These are phyloP conservation scores for Drosophila neotestacea DNA, from an alignment of 2,888 invertebrate species.

Conservation along the genomic window DNA sequence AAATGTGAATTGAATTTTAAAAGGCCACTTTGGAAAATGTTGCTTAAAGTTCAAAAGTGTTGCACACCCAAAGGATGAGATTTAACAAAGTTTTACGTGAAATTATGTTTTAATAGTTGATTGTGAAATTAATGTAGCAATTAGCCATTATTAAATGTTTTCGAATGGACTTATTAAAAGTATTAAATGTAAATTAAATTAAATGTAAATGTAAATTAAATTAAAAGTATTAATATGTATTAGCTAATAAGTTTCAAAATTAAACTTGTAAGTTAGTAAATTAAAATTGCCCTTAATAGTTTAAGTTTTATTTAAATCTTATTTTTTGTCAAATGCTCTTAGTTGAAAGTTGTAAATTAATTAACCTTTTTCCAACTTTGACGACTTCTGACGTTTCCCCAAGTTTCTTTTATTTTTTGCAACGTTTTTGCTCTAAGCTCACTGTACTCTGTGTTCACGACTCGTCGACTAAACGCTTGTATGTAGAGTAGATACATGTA, in stretches of 20 bases:
- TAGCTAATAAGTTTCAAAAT: background rate
- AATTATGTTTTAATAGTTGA: too few relatives aligned
- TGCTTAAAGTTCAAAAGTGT: background rate
- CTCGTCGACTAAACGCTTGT: slow-evolving; percentile 51
- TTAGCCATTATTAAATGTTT: too few relatives aligned
- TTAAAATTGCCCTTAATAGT: too few relatives aligned
- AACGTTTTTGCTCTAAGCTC: slow-evolving; percentile 20
- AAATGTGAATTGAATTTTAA: background rate
- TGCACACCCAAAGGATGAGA: background rate
- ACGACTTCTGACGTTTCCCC: slow-evolving; percentile 1
- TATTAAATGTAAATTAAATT: too few relatives aligned
- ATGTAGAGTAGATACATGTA: slow-evolving; percentile 24
- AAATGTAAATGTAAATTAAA: too few relatives aligned
- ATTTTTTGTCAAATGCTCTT: too few relatives aligned
- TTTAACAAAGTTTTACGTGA: too few relatives aligned
- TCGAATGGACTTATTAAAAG: too few relatives aligned
- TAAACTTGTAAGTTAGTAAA: background rate
- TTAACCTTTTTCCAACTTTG: slow-evolving; percentile 9
- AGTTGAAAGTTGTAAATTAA: slow-evolving; percentile 3
- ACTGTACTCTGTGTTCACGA: slow-evolving; percentile 44
- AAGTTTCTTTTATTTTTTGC: slow-evolving; percentile 7
- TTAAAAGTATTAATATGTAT: too few relatives aligned
- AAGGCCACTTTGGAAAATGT: too few relatives aligned
- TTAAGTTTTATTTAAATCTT: too few relatives aligned
- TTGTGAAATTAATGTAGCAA: too few relatives aligned